Evolutionary conservation across 1,140 invertebrate species (phyloP), one percentile per base, ranked within the genome.

Genomic region (Drosophila orosa): DNA sequence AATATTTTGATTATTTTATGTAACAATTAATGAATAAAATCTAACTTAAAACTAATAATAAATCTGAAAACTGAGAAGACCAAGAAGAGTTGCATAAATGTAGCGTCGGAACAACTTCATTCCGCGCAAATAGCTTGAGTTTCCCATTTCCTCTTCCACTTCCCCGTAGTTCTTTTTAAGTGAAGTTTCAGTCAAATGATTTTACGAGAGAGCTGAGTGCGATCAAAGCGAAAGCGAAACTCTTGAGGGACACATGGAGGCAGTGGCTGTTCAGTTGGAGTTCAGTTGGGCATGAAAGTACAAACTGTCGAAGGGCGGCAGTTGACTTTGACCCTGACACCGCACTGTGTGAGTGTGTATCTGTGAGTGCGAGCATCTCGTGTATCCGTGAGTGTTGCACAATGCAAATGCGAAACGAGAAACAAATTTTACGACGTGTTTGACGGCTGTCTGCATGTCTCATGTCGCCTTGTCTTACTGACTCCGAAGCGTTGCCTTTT

Each of bases 341-440:
- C 33, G 83, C 63, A 12, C 35, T 52, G 12, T 29, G 24, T 17
- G 44, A 27, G n/a, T 31, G 37, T 57, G 25, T 57, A 44, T 58
- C 56, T 31, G 57, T 17, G 25, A 48, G 57, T 33, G 29, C 29
- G 40, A 45, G 56, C n/a, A 58, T 58, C 56, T 58, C 29, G 29
- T 68, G 63, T 50, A 33, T 37, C 54, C 55, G 44, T 66, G 65
- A 52, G 45, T 54, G 81, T 80, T 87, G 79, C 80, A 89, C 83
- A 83, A 89, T 87, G 83, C 83, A 89, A 89, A 87, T 87, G 76
- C 79, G 61, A 87, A 80, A 80, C 84, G 76, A 89, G 83, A 89
- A 86, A 89, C 84, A 83, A 71, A 89, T 87, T 86, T 87, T 89
- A 87, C 84, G 84, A 87, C 80, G 80, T 89, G 84, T 90, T 87